A percentile compares a stretch with the other conserved stretches of the same genome.
phyloP scores from a whole-genome alignment of 2,888 invertebrate genomes.

The Fragum whitleyi region DNA sequence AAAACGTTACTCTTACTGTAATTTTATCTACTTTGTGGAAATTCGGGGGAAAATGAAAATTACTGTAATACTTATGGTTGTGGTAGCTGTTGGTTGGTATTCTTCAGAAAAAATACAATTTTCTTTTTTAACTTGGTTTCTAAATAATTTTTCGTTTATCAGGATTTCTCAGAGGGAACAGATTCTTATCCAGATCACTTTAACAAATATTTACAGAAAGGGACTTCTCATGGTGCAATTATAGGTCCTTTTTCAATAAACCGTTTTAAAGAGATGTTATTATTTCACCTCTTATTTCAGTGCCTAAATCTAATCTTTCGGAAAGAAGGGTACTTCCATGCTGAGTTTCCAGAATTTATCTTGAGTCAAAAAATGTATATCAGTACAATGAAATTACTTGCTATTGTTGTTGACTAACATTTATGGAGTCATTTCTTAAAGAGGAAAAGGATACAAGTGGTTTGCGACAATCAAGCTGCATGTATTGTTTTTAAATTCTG shows the following conservation, averaged over 20 bases:
- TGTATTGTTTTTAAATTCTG: constrained; percentile 5
- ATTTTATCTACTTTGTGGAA: too few species aligned
- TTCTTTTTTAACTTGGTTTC: too few species aligned
- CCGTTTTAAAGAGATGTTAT: not conserved
- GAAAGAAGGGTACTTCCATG: not conserved
- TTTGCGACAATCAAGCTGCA: not conserved
- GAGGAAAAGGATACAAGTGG: too few species aligned
- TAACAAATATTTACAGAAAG: not conserved
- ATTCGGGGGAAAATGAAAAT: too few species aligned
- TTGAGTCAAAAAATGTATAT: not conserved
- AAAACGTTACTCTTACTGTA: too few species aligned
- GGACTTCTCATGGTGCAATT: not conserved
- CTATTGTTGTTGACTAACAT: not conserved
- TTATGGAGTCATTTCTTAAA: not conserved
- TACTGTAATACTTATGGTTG: too few species aligned
- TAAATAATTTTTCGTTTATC: too few species aligned
- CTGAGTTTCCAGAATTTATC: not conserved
- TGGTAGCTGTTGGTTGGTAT: too few species aligned
- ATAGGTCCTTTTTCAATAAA: not conserved
- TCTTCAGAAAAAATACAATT: too few species aligned
- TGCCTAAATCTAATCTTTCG: not conserved
- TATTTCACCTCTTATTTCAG: not conserved
- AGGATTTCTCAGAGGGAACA: too few species aligned
- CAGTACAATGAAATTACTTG: not conserved
- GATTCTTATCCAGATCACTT: not conserved